Conservation (phyloP, 2,888 invertebrate genomes). For the Mythimna albipuncta region DNA sequence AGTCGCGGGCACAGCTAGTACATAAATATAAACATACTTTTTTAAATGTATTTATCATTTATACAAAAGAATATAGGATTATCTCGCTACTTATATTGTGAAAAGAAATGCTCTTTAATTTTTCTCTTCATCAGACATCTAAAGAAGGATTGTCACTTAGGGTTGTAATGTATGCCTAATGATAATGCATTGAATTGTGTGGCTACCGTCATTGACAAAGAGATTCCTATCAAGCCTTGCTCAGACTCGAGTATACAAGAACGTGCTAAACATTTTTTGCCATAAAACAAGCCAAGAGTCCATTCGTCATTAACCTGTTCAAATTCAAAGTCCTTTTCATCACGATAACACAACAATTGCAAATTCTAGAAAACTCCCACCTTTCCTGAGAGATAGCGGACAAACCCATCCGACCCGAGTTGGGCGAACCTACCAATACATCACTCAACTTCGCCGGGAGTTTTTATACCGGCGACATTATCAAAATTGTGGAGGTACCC, state of each 20-base stretch:
- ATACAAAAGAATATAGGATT: no score
- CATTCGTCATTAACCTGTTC: constrained; percentile 40
- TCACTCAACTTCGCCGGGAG: constrained; percentile 61
- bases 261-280: constrained; percentile 6
- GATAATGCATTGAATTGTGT: no score
- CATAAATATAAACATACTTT: no score
- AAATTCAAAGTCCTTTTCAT: constrained; percentile 31
- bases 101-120: no score
- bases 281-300: constrained; percentile 41
- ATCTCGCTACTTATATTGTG: no score
- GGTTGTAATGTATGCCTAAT: neutral
- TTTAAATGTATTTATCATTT: no score
- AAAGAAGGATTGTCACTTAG: no score
- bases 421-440: constrained; percentile 63
- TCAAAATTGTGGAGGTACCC: constrained; percentile 64
- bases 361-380: constrained; percentile 59
- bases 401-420: constrained; percentile 56
- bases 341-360: constrained; percentile 56
- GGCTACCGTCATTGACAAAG: neutral
- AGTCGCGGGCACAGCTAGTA: no score
- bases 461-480: constrained; percentile 66
- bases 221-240: neutral
- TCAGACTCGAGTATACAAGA: neutral
- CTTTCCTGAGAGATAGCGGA: constrained; percentile 57
- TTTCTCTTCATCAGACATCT: neutral